Conservation (phyloP, 2,113 vertebrate species). For the Gobiocypris rarus region DNA sequence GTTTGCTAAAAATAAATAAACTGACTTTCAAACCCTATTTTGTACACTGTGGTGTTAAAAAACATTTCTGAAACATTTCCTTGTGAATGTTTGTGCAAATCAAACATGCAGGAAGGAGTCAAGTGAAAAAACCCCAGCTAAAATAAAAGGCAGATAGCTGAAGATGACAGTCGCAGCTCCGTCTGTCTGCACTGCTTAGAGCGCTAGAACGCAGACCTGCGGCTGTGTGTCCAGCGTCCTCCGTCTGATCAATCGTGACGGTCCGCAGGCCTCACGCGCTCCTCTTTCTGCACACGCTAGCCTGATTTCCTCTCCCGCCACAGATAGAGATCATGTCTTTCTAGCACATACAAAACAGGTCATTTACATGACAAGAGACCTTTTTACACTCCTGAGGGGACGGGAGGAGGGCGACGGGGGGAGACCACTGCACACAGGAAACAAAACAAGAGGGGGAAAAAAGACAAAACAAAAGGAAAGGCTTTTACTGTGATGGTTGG, state of each 20-base stretch:
- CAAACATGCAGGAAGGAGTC: not conserved
- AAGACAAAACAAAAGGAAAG: constrained; percentile 52
- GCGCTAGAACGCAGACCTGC: constrained; percentile 51
- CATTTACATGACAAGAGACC: constrained; percentile 74
- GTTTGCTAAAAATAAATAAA: not conserved
- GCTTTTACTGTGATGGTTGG: constrained; percentile 56
- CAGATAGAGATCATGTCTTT: constrained; percentile 60
- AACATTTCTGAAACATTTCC: not conserved
- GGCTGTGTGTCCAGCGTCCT: constrained; percentile 24
- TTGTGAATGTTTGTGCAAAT: not conserved
- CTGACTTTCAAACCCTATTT: too few relatives aligned
- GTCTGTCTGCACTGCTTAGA: constrained; percentile 37
- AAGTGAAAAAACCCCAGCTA: constrained; percentile 11
- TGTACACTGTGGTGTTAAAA: not conserved
- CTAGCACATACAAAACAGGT: constrained; percentile 63
- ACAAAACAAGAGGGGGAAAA: constrained; percentile 41
- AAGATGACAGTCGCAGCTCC: not conserved
- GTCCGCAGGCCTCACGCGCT: constrained; percentile 40
- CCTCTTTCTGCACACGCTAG: constrained; percentile 39
- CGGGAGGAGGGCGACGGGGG: constrained; percentile 8
- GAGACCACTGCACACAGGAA: constrained; percentile 42
- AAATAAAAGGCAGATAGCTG: constrained; percentile 5
- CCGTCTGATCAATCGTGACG: constrained; percentile 45
- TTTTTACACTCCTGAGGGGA: constrained; percentile 60
- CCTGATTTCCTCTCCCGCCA: constrained; percentile 56